Base-by-base conservation (phyloP, 1,140 invertebrate genomes). In the Stratiolaelaps scimitus region DNA sequence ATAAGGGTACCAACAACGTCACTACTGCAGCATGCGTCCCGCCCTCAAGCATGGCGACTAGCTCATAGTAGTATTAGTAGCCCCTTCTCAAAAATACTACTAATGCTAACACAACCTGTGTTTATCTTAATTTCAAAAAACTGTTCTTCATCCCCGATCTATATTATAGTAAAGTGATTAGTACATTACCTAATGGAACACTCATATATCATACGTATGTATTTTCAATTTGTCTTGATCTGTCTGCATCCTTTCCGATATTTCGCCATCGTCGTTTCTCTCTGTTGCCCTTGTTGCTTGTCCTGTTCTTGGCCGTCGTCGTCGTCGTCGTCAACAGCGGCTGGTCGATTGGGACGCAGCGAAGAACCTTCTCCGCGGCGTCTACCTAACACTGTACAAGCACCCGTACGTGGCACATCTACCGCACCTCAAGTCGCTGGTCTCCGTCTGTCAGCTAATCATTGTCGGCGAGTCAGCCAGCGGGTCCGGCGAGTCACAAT, bases 281-380 rank as follows among this genome's bases (percentile, higher is more conserved):
- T 47, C 68, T 20, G 66, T n/a, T n/a, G n/a, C n/a, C n/a, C n/a
- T n/a, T n/a, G n/a, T n/a, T n/a, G n/a, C n/a, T n/a, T n/a, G n/a
- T n/a, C n/a, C n/a, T n/a, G n/a, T n/a, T n/a, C n/a, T n/a, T n/a
- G n/a, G n/a, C n/a, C n/a, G n/a, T n/a, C n/a, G n/a, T n/a, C n/a
- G n/a, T n/a, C n/a, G n/a, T n/a, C n/a, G n/a, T n/a, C n/a, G 40
- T 46, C 72, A 79, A 30, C 75, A 89, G 84, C 82, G 89, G 72
- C 89, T 92, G 68, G 89, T 88, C 0, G 92, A 97, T 74, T 98
- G 94, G 94, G 86, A 90, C 72, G 92, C 94, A 4, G 92, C 93
- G 0, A 88, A 89, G 67, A 87, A 87, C 43, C 79, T 98, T 29
- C 77, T 98, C 0, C 90, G 90, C 79, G 94, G 94, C 65, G 83